A percentile compares a stretch with the other conserved stretches of the same genome.
phyloP scores from a whole-genome alignment of 2,113 vertebrate species.

The Dipodomys spectabilis region DNA sequence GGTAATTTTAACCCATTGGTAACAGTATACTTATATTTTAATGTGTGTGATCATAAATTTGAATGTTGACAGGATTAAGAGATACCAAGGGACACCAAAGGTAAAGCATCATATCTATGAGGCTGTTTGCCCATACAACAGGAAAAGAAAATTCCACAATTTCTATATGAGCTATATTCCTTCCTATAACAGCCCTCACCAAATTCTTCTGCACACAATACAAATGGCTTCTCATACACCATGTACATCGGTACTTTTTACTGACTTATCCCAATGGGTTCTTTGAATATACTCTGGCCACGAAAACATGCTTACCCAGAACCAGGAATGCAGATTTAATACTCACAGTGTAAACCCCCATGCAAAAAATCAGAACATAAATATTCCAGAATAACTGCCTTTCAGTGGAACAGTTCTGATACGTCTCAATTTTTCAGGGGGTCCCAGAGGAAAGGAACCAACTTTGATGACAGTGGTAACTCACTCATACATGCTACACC shows the following conservation, averaged over 20 bases:
- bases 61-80: too few relatives aligned
- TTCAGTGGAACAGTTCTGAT: neutral
- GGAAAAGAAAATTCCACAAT: neutral
- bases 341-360: neutral
- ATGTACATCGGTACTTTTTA: too few relatives aligned
- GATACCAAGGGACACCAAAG: too few relatives aligned
- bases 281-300: neutral
- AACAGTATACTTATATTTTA: too few relatives aligned
- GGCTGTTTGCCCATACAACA: neutral
- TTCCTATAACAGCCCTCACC: neutral
- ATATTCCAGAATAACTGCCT: neutral
- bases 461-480: neutral
- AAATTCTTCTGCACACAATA: too few relatives aligned
- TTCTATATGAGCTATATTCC: neutral
- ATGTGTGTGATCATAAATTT: too few relatives aligned
- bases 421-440: neutral
- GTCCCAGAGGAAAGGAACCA: neutral
- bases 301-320: neutral
- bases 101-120: too few relatives aligned
- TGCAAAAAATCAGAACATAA: neutral
- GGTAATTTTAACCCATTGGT: too few relatives aligned
- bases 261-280: neutral
- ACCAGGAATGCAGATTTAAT: neutral
- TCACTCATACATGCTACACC: too few relatives aligned
- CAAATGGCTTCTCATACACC: too few relatives aligned